A percentile compares a stretch with the other conserved stretches of the same genome.
Evolutionary conservation across 2,113 vertebrate genomes (phyloP).

Genomic region (Ictidomys tridecemlineatus): DNA sequence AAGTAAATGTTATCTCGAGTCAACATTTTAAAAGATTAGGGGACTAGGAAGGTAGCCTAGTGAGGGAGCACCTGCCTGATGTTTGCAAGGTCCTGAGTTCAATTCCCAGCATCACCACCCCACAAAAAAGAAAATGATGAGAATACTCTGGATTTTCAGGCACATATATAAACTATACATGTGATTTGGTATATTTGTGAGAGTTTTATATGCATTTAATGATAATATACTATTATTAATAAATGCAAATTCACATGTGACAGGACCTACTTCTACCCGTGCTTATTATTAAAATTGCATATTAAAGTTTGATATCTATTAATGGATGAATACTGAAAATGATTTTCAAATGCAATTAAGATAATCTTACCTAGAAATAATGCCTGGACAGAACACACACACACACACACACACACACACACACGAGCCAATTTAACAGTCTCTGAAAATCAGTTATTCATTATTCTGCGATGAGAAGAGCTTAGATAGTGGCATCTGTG

Average conservation of each 20-base stretch:
- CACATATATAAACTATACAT: not conserved
- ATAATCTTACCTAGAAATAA: slow-evolving; percentile 29
- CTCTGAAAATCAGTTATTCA: slow-evolving; percentile 70
- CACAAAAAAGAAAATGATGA: not conserved
- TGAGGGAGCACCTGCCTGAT: too few species aligned
- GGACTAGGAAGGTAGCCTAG: not conserved
- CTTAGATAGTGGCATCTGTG: not conserved
- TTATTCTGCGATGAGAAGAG: slow-evolving; percentile 55
- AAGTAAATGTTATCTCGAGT: not conserved
- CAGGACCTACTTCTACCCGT: not conserved
- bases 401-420: not conserved
- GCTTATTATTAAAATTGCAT: slow-evolving; percentile 62
- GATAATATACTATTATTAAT: not conserved
- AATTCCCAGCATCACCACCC: too few species aligned
- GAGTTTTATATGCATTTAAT: not conserved
- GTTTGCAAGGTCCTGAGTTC: not conserved
- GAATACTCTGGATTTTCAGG: not conserved
- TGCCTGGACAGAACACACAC: not conserved
- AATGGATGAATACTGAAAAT: slow-evolving; percentile 59
- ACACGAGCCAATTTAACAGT: not conserved
- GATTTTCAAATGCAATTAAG: slow-evolving; percentile 69
- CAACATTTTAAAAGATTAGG: slow-evolving; percentile 13
- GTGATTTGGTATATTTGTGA: not conserved
- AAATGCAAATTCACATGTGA: not conserved
- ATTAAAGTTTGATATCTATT: slow-evolving; percentile 30